Percentiles rank a stretch among this genome's conserved stretches.
Evolutionary conservation across 2,113 vertebrate species (phyloP).

Genomic region (Mesoclemmys tuberculata): DNA sequence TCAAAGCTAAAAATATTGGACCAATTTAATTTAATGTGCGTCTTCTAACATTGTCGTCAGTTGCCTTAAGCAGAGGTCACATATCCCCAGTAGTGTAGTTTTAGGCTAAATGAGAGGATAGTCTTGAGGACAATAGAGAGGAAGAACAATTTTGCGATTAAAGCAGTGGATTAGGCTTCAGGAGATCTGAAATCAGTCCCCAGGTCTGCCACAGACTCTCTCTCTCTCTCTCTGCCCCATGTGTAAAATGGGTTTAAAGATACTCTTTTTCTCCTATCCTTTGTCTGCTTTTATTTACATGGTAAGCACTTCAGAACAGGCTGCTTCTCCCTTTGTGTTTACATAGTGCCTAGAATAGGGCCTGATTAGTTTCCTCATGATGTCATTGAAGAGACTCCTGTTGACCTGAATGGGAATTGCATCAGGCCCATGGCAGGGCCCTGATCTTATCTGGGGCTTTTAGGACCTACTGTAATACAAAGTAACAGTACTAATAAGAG

Average conservation of each 20-base stretch:
- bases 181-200: neutral
- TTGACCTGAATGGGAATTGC: neutral
- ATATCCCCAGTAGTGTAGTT: neutral
- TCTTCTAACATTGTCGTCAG: neutral
- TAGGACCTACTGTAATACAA: rapidly evolving
- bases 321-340: neutral
- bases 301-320: conserved; percentile 1
- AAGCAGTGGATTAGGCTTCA: neutral
- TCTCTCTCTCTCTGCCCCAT: neutral
- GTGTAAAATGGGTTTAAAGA: neutral
- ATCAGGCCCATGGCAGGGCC: neutral
- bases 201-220: neutral
- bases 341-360: neutral
- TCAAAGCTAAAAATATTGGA: neutral
- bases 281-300: neutral
- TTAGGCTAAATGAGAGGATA: neutral
- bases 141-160: neutral
- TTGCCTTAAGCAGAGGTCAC: neutral
- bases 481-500: neutral
- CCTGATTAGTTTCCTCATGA: neutral
- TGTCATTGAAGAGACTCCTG: neutral
- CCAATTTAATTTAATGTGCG: neutral
- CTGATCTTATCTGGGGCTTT: neutral
- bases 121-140: neutral
- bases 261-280: neutral